Conservation (phyloP, 2,797 vertebrate species). For the Lepidocolaptes lacrymiger region DNA sequence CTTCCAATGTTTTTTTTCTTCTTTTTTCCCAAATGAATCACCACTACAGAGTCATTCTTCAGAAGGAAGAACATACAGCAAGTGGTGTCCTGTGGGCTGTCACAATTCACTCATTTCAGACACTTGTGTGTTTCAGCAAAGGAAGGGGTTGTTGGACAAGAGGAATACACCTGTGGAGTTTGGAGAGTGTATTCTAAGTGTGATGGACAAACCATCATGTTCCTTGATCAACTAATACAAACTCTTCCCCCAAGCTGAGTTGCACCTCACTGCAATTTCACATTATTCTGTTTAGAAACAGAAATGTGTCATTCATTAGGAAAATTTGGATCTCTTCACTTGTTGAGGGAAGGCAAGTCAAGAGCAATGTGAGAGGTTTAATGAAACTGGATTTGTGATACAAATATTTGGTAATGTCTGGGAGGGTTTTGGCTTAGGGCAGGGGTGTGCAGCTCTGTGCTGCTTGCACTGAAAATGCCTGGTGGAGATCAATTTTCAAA, state of each 20-base stretch:
- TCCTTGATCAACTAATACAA: neutral
- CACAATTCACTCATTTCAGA: neutral
- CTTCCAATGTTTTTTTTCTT: neutral
- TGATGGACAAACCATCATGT: neutral
- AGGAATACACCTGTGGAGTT: neutral
- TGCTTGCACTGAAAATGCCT: neutral
- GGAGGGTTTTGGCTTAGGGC: neutral
- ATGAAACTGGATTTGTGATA: neutral
- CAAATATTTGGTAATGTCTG: neutral
- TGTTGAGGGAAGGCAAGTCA: neutral
- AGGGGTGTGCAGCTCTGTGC: neutral
- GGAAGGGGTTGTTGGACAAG: neutral
- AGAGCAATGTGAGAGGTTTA: neutral
- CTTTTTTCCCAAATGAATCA: neutral
- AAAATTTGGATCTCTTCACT: neutral
- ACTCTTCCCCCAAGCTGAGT: neutral
- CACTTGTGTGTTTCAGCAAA: neutral
- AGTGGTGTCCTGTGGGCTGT: neutral
- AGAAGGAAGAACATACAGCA: neutral
- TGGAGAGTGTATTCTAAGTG: neutral
- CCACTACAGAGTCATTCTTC: neutral
- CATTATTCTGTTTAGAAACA: neutral
- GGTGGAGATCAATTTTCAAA: neutral
- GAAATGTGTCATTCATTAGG: neutral
- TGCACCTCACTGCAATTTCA: neutral